Evolutionary conservation across 2,797 vertebrate species (phyloP), one percentile per base, ranked within the genome.

Genomic region (Heteromormyrus szaboi): DNA sequence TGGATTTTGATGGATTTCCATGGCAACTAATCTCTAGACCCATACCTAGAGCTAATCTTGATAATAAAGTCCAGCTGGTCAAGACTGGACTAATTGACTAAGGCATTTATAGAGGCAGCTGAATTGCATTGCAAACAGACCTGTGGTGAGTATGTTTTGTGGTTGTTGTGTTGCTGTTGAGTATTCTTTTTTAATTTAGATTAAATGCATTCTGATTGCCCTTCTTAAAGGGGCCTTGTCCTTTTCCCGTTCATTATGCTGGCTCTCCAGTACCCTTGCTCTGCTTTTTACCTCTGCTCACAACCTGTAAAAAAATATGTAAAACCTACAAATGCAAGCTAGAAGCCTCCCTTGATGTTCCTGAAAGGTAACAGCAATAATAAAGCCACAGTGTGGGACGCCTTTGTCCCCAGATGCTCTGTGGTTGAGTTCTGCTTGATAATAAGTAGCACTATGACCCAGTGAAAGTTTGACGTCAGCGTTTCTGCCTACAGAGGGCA

Each of bases 401-500:
- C 9, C 9, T 12, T 9, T 11, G 8, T 29, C 62, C 62, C 62
- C 62, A 68, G 62, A 29, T 2, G 5, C 8, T 68, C 22, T 68
- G 62, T 68, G 62, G 62, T 29, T 68, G 62, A 29, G 2, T 33
- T 51, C 4, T 68, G 79, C 17, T 7, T 56, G 54, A n/a, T 56
- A 56, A n/a, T 54, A 19, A n/a, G 7, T 59, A 59, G 56, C 56
- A 22, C n/a, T 59, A 59, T 59, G 76, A 48, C 19, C 25, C 86
- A 7, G 53, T 50, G 25, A 44, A 76, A 50, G 87, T n/a, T 56
- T 72, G 79, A 29, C 41, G 25, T 1, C n/a, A 88, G 22, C 33
- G 14, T 79, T 91, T 87, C 81, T 29, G 29, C 88, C 90, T 90
- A 88, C 90, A 48, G 89, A 86, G 19, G 72, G 6, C 19, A 59